Evolutionary conservation across 1,140 invertebrate genomes (phyloP).

Genomic region (Zaprionus davidi): DNA sequence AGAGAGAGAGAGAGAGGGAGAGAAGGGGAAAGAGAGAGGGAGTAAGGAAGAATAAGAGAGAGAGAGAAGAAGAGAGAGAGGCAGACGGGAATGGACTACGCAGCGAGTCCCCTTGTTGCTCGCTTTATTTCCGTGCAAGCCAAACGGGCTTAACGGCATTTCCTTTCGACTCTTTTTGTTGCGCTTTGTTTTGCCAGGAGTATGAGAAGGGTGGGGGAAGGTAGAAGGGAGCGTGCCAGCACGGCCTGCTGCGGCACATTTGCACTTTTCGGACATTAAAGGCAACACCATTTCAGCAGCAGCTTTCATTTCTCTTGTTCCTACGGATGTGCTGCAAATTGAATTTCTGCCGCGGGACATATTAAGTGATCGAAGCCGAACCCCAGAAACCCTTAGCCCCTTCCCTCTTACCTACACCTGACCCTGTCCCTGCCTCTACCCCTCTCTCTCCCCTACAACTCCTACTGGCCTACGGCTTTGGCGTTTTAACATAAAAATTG

Average conservation of each 20-base stretch:
- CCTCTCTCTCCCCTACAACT: not conserved
- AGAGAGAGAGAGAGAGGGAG: not conserved
- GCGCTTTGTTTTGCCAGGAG: slow-evolving; percentile 46
- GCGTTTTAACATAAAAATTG: slow-evolving; percentile 82
- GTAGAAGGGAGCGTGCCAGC: not conserved
- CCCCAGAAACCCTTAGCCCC: not conserved
- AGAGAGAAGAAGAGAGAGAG: not conserved
- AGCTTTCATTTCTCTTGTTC: slow-evolving; percentile 28
- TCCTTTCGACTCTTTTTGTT: slow-evolving; percentile 10
- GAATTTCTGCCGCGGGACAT: slow-evolving; percentile 82
- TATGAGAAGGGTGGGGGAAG: not conserved
- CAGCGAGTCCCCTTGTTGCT: not conserved
- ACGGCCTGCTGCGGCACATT: slow-evolving; percentile 50
- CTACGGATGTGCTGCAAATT: slow-evolving; percentile 79
- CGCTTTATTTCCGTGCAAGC: slow-evolving; percentile 42
- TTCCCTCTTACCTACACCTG: too few relatives aligned
- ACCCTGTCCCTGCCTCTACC: not conserved
- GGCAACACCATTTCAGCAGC: slow-evolving; percentile 43
- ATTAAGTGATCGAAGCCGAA: slow-evolving; percentile 66
- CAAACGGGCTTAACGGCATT: slow-evolving; percentile 39
- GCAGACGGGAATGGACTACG: not conserved
- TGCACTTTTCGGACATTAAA: slow-evolving; percentile 77
- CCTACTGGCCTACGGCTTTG: slow-evolving; percentile 63
- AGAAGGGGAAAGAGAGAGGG: not conserved
- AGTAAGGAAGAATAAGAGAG: not conserved